These are phyloP conservation scores for Nasonia giraulti DNA, from an alignment of 1,140 invertebrate species.

Conservation along the genomic window DNA sequence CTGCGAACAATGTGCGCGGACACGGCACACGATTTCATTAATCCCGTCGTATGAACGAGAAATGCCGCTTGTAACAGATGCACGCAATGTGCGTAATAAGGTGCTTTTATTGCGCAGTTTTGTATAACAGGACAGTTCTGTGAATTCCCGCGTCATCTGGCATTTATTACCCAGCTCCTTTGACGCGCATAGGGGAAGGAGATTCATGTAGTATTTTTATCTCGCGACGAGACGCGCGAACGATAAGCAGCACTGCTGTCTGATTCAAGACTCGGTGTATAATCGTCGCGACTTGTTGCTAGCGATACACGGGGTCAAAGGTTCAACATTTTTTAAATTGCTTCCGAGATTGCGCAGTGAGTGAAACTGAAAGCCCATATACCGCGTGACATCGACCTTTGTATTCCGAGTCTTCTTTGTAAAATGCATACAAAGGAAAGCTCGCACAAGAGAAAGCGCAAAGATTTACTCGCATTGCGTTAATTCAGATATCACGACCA, in stretches of 20 bases:
- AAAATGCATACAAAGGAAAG: neutral
- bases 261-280: neutral
- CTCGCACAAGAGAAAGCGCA: neutral
- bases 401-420: slow-evolving; percentile 7
- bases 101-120: too few relatives aligned
- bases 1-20: too few relatives aligned
- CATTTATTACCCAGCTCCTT: neutral
- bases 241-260: too few relatives aligned
- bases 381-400: neutral
- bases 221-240: too few relatives aligned
- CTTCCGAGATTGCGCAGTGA: neutral
- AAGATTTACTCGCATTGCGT: neutral
- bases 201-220: too few relatives aligned
- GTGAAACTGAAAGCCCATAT: neutral
- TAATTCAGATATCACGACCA: neutral
- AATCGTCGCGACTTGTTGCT: neutral
- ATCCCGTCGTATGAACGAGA: too few relatives aligned
- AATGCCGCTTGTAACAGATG: too few relatives aligned
- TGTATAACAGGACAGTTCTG: too few relatives aligned
- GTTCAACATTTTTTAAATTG: neutral
- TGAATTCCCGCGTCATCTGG: neutral
- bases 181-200: neutral
- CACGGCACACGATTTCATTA: too few relatives aligned
- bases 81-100: too few relatives aligned
- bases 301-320: neutral